Base-by-base conservation (phyloP, 2,888 invertebrate genomes). In the Leptinotarsa rubiginosa region DNA sequence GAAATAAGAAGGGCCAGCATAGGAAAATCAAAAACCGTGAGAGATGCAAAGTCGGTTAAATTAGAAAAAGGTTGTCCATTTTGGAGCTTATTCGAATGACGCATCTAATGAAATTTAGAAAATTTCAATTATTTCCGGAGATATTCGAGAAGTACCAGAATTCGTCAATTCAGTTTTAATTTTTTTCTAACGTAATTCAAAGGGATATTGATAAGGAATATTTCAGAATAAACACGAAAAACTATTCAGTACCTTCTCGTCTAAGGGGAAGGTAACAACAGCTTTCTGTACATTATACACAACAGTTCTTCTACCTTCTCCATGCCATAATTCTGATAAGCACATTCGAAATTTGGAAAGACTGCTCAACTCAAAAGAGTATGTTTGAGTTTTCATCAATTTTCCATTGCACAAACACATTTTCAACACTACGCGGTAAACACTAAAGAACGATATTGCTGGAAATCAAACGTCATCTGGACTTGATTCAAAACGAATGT, bases 231-330 rank as follows among this genome's bases (percentile, higher is more conserved):
- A 2, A 50, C 41, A 10, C 1, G 41, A 41, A 41, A 50, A 20
- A 10, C 20, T 4, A 49, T 49, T 49, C 18, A 49, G 16, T 81
- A 84, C 84, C 81, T 81, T 84, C 73, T 84, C 84, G 70, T 83
- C 80, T 5, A 67, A 16, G 5, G 86, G 86, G 77, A 86, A 86
- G n/a, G 77, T 78, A 12, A 86, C 78, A 7, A 80, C 50, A 49
- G 81, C 83, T 73, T 80, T 81, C 12, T 77, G 72, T 13, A 86
- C 83, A 72, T 77, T 83, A 73, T 86, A 86, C 52, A 86, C 85
- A 64, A 84, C 76, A 22, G 86, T 86, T 79, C 81, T 84, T 70
- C 85, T 78, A 5, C 81, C 74, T 16, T 81, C 73, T 5, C 85
- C 84, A 70, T 86, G 84, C 79, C 82, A 83, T 16, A 84, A 70